A percentile compares a stretch with the other conserved stretches of the same genome.
These are phyloP conservation scores for Clamator glandarius DNA, from an alignment of 2,797 vertebrate species.

Conservation along the genomic window DNA sequence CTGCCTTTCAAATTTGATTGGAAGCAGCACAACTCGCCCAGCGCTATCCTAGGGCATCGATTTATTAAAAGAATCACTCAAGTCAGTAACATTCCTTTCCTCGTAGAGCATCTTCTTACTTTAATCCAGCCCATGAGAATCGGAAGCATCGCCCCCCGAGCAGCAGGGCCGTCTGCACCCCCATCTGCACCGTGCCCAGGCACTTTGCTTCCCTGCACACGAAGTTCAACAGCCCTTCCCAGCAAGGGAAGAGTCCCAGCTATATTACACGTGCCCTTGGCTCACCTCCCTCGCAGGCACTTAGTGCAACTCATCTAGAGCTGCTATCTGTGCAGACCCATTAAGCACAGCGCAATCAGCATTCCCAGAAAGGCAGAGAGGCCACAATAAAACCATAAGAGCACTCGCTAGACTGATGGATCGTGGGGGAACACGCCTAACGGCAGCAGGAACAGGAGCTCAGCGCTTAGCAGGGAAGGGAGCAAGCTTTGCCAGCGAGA, in stretches of 20 bases:
- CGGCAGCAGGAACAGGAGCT: background rate
- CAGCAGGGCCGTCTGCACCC: background rate
- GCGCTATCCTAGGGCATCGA: accelerated
- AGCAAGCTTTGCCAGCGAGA: background rate
- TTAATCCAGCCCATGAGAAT: background rate
- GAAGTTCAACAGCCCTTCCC: background rate
- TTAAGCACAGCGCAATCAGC: background rate
- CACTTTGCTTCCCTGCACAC: accelerated
- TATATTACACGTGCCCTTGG: background rate
- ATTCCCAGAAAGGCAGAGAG: background rate
- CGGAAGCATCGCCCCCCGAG: background rate
- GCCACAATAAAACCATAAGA: background rate
- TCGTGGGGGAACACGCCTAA: accelerated
- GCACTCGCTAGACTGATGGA: accelerated
- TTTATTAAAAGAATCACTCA: background rate
- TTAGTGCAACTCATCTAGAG: background rate
- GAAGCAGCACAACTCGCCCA: background rate
- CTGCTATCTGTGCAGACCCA: background rate
- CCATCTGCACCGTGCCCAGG: accelerated
- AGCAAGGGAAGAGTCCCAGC: background rate
- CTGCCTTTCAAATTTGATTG: background rate
- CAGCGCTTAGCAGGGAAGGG: background rate
- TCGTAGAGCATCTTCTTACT: background rate
- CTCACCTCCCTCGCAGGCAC: background rate
- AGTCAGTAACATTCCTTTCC: background rate